Evolutionary conservation across 92 coral and sea anemone genomes (phyloP), one percentile per base, ranked within the genome.

Genomic region (Diadumene lineata): DNA sequence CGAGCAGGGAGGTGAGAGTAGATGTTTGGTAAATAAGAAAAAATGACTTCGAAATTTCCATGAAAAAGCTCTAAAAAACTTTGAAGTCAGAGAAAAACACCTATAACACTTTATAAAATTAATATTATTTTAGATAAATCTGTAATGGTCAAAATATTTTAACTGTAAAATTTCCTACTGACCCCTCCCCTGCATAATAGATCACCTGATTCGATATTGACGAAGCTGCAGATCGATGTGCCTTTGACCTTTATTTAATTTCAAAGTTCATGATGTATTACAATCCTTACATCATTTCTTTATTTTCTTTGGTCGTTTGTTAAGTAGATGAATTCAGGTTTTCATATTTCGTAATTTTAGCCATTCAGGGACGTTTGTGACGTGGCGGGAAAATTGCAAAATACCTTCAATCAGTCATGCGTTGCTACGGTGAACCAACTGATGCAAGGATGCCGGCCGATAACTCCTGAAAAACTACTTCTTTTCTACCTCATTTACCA

Each of bases 351-450:
- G 51, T 22, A 34, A 72, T 56, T 26, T 6, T 7, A 27, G 44
- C 28, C 55, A 57, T 25, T 72, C 33, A 1, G 30, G n/a, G 75
- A 17, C 27, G 11, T n/a, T 64, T 80, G 89, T 87, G 90, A 91
- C 97, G 97, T 91, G 97, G 97, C 93, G 90, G 83, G 89, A 43
- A 68, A 87, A 73, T 68, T 66, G 67, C 46, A 75, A 81, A 70
- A 83, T 56, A 28, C 75, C 25, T 27, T 0, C 4, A 57, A 64
- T 50, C 74, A 68, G 34, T 60, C 34, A 58, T 56, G 75, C 82
- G 67, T 57, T 65, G 78, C 78, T 66, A 43, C 19, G 74, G 29
- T 72, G 73, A 73, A 31, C 56, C 28, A 46, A 43, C 70, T 27
- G 34, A 21, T 15, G 18, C 70, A 9, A 16, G 19, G 19, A 53